Evolutionary conservation across 2,113 vertebrate species (phyloP).

Genomic region (Archocentrus centrarchus): DNA sequence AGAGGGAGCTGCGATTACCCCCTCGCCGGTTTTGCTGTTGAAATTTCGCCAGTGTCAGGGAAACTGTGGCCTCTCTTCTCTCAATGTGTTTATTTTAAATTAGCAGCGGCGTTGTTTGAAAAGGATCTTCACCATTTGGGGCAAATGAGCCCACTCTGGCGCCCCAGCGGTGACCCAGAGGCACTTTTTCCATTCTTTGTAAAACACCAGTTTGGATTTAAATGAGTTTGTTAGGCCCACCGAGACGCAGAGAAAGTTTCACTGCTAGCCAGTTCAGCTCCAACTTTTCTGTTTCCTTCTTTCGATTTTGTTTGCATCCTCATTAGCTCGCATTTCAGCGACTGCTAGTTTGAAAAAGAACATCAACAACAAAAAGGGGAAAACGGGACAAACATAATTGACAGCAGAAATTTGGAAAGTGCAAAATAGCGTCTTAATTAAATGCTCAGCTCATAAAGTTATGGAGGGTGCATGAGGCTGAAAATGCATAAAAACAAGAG

Average conservation of each 20-base stretch:
- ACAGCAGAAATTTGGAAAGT: background rate
- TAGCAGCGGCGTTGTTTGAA: conserved; percentile 35
- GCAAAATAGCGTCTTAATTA: background rate
- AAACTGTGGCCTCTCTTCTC: conserved; percentile 35
- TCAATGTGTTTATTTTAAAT: conserved; percentile 57
- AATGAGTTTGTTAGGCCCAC: conserved; percentile 52
- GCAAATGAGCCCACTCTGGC: conserved; percentile 29
- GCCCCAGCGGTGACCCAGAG: conserved; percentile 35
- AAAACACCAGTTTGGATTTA: conserved; percentile 38
- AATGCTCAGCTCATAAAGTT: background rate
- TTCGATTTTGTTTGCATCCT: conserved; percentile 36
- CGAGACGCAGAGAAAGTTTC: conserved; percentile 12
- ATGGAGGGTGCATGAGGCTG: background rate
- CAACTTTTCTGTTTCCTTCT: conserved; percentile 7
- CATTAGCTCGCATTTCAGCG: conserved; percentile 39
- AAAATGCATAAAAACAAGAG: background rate
- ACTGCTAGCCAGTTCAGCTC: conserved; percentile 6
- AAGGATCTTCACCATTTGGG: conserved; percentile 30
- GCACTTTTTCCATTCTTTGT: background rate
- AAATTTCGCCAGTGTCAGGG: conserved; percentile 50
- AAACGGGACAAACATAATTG: conserved; percentile 5
- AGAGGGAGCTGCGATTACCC: conserved; percentile 8
- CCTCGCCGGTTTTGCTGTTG: conserved; percentile 1
- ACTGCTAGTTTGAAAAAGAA: conserved; percentile 1
- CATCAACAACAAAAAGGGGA: conserved; percentile 8